Evolutionary conservation across 2,797 vertebrate species (phyloP).

Genomic region (Lycodopsis pacificus): DNA sequence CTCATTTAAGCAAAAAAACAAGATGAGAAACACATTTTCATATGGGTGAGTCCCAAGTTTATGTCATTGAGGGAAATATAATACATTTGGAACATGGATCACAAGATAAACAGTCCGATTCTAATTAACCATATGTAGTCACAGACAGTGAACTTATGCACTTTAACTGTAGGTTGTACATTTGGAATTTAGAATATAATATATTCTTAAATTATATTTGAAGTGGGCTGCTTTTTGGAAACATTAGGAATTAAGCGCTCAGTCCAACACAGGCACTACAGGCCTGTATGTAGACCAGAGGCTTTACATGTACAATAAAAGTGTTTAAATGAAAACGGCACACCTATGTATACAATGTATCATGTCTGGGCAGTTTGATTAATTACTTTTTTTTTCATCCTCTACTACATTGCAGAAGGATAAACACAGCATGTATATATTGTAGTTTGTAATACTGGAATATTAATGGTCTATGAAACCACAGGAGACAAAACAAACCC

Average conservation of each 20-base stretch:
- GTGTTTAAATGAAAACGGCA: background rate
- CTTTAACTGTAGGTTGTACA: background rate
- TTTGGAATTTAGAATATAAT: conserved; percentile 9
- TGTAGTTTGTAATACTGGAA: conserved; percentile 11
- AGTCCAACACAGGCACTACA: background rate
- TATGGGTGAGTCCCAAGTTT: conserved; percentile 5
- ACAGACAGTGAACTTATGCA: background rate
- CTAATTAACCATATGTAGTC: background rate
- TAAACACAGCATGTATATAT: conserved; percentile 6
- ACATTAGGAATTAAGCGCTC: background rate
- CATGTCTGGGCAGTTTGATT: background rate
- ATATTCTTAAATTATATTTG: background rate
- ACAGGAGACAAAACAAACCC: conserved; percentile 49
- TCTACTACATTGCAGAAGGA: background rate
- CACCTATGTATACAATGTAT: background rate
- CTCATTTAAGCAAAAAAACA: background rate
- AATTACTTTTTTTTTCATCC: background rate
- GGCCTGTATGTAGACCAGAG: background rate
- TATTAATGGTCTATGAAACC: conserved; percentile 41
- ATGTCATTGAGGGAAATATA: conserved; percentile 3
- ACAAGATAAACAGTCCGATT: background rate
- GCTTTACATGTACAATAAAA: background rate
- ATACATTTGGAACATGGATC: background rate
- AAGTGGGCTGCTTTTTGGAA: background rate
- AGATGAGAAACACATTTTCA: conserved; percentile 32